Evolutionary conservation across 2,888 invertebrate genomes (phyloP).

Genomic region (Diploptera punctata): DNA sequence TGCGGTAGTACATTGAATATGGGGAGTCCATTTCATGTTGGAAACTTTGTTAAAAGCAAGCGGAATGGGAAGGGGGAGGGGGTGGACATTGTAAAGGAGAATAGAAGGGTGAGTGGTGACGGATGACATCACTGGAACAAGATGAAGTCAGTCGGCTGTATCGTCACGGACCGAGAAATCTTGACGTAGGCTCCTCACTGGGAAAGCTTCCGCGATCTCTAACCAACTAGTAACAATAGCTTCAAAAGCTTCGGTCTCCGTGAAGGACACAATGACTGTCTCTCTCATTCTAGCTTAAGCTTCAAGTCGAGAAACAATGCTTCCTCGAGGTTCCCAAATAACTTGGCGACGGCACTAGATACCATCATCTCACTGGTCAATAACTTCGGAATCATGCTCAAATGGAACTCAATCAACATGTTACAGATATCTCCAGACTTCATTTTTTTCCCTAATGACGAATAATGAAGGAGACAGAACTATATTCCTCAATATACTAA

Average conservation of each 20-base stretch:
- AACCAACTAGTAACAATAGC: conserved; percentile 32
- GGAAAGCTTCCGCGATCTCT: conserved; percentile 18
- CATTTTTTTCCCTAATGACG: too few relatives aligned
- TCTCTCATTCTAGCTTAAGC: conserved; percentile 14
- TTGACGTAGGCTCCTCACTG: conserved; percentile 31
- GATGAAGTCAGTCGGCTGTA: conserved; percentile 60
- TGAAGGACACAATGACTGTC: conserved; percentile 20
- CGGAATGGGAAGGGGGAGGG: conserved; percentile 20
- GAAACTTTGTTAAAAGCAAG: conserved; percentile 31
- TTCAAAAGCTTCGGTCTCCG: conserved; percentile 29
- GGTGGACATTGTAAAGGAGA: conserved; percentile 32
- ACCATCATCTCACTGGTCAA: too few relatives aligned
- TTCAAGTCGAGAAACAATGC: conserved; percentile 15
- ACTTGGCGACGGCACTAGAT: too few relatives aligned
- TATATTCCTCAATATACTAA: too few relatives aligned
- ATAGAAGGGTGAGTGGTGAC: conserved; percentile 38
- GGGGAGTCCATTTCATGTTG: conserved; percentile 30
- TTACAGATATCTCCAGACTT: too few relatives aligned
- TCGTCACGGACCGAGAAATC: conserved; percentile 55
- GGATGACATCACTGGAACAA: conserved; percentile 49
- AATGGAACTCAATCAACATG: too few relatives aligned
- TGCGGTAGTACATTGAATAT: background rate
- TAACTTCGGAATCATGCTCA: too few relatives aligned
- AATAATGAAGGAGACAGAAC: too few relatives aligned
- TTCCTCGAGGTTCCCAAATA: too few relatives aligned